Percentiles rank a stretch among this genome's conserved stretches.
Conservation (phyloP, 2,113 vertebrate genomes). For the Elephantulus edwardii region DNA sequence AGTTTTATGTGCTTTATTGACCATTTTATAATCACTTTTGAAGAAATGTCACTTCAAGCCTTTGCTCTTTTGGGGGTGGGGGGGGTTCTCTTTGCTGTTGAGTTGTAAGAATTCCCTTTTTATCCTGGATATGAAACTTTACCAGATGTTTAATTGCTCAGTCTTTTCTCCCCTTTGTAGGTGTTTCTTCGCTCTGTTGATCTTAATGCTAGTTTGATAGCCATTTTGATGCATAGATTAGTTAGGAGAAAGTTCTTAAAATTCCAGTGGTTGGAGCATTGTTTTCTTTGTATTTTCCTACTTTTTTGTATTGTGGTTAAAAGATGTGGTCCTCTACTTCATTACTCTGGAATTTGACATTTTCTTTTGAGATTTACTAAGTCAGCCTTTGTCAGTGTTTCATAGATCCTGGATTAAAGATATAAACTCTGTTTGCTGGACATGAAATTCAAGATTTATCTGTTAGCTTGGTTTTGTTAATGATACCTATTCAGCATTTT, state of each 20-base stretch:
- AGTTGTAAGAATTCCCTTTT: not conserved
- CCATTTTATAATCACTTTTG: not conserved
- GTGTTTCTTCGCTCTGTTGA: rapidly evolving
- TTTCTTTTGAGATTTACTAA: not conserved
- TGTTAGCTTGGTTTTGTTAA: rapidly evolving
- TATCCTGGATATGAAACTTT: not conserved
- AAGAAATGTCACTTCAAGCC: not conserved
- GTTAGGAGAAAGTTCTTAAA: not conserved
- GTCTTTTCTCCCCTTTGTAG: not conserved
- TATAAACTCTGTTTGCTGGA: not conserved
- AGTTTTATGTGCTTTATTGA: too few relatives aligned
- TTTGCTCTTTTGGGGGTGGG: not conserved
- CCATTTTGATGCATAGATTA: rapidly evolving
- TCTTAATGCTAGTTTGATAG: not conserved
- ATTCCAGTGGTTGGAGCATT: not conserved
- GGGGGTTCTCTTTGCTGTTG: not conserved
- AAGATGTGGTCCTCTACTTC: not conserved
- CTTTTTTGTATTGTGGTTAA: not conserved
- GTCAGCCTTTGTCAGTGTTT: not conserved
- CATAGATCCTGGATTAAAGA: rapidly evolving
- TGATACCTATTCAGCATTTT: rapidly evolving
- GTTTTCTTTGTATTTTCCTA: too few relatives aligned
- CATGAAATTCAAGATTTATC: rapidly evolving
- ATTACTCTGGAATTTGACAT: not conserved
- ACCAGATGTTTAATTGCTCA: not conserved